Evolutionary conservation across 2,113 vertebrate genomes (phyloP).

Genomic region (Poeciliopsis turrubarensis): DNA sequence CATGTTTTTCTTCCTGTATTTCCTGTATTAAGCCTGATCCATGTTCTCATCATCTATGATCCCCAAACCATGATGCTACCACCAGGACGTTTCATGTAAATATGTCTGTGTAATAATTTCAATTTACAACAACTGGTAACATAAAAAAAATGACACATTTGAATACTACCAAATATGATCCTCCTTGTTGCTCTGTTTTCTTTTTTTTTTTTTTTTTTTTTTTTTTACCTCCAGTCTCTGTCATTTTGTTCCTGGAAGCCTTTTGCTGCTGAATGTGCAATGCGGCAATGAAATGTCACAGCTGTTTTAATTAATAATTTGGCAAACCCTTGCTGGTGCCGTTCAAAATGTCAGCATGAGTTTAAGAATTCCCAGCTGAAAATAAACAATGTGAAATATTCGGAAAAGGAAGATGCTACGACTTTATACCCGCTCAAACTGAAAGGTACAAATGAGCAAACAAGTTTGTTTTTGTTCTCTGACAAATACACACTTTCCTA

Average conservation of each 20-base stretch:
- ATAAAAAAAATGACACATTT: too few species aligned
- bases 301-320: slow-evolving; percentile 6
- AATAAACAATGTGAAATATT: not conserved
- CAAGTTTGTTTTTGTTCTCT: too few species aligned
- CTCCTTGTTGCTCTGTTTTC: too few species aligned
- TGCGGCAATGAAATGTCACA: slow-evolving; percentile 4
- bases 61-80: too few species aligned
- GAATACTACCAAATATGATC: too few species aligned
- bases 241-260: not conserved
- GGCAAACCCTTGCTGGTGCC: not conserved
- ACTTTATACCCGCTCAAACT: not conserved
- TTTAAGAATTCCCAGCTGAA: not conserved
- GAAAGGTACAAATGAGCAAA: not conserved
- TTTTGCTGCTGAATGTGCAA: not conserved
- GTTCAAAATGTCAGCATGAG: not conserved
- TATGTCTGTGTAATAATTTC: too few species aligned
- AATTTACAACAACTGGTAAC: too few species aligned
- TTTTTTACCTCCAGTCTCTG: not conserved
- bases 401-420: not conserved
- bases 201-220: too few species aligned
- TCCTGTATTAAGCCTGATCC: too few species aligned
- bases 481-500: not conserved
- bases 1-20: too few species aligned
- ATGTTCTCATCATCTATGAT: too few species aligned
- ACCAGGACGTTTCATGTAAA: too few species aligned